Base-by-base conservation (phyloP, 1,140 invertebrate genomes). In the Drosophila arawakana region DNA sequence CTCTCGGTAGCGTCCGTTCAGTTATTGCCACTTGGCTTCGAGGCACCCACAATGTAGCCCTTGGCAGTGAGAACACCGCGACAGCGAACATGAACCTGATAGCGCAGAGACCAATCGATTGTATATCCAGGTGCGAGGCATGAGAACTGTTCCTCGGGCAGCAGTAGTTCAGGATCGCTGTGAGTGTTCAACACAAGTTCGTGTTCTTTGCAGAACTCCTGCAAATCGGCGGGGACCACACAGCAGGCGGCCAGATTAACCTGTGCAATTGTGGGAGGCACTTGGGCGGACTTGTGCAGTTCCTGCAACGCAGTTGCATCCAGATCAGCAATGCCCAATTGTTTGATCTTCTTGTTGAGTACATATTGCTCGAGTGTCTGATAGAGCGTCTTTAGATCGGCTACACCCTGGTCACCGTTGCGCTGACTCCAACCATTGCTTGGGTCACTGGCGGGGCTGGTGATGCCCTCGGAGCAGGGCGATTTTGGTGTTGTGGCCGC, bases 201-300 rank as follows among this genome's bases (percentile, higher is more conserved):
- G 85, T 98, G 95, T 77, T 97, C 95, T 88, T 96, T 97, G 61
- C 98, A 97, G 93, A 98, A 99, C 59, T 95, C 94, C 91, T 97
- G 96, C 63, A 99, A 94, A 9, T 96, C 95, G 18, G 96, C 95
- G 10, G 98, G 98, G 67, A 99, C 98, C 3, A 98, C 96, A 94
- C 98, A 99, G 92, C 98, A 99, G 3, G 96, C 96, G 1, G 97
- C 96, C 54, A 99, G 94, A 93, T 98, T 99, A 70, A 99, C 98
- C 93, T 99, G 98, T 73, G 98, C 96, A 65, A 98, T 98, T 74
- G 94, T 95, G 13, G 98, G 98, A 81, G 97, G 97, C 1, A 98
- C 96, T 73, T 94, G 94, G n/a, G 97, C 95, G 94, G 95, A 95
- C 11, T 96, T 94, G 93, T 97, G 96, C 0, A 99, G 93, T 67